A percentile compares a stretch with the other conserved stretches of the same genome.
Evolutionary conservation across 2,888 invertebrate genomes (phyloP).

Genomic region (Apoderus coryli): DNA sequence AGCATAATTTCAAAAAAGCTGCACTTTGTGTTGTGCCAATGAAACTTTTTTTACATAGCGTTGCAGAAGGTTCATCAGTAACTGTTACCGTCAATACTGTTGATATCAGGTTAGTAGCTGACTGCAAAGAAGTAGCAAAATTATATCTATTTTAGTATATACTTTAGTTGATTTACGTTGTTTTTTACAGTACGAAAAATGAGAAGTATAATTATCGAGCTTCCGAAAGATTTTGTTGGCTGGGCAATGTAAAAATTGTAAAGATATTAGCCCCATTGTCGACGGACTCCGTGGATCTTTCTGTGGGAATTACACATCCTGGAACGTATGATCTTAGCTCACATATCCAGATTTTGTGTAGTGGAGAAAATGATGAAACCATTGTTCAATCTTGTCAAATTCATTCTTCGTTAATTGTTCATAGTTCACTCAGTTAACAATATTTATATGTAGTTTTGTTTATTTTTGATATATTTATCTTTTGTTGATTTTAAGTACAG

Average conservation of each 20-base stretch:
- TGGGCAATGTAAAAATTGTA: conserved; percentile 26
- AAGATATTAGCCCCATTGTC: conserved; percentile 26
- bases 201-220: too few species aligned
- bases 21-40: conserved; percentile 55
- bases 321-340: conserved; percentile 55
- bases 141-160: too few species aligned
- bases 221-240: conserved; percentile 30
- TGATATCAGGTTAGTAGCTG: conserved; percentile 34
- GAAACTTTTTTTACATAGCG: conserved; percentile 50
- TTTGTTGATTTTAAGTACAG: too few species aligned
- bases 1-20: conserved; percentile 46
- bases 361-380: conserved; percentile 21
- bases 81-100: conserved; percentile 33
- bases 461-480: too few species aligned
- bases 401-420: conserved; percentile 26
- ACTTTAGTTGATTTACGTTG: too few species aligned
- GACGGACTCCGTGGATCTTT: conserved; percentile 25
- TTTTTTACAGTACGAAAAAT: too few species aligned
- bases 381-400: conserved; percentile 28
- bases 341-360: conserved; percentile 39
- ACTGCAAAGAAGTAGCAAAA: too few species aligned
- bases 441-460: too few species aligned
- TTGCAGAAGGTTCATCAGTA: conserved; percentile 39
- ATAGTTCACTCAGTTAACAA: too few species aligned
- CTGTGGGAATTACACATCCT: conserved; percentile 45